These are phyloP conservation scores for Lophura nycthemera DNA, from an alignment of 2,113 vertebrate genomes.

Conservation along the genomic window DNA sequence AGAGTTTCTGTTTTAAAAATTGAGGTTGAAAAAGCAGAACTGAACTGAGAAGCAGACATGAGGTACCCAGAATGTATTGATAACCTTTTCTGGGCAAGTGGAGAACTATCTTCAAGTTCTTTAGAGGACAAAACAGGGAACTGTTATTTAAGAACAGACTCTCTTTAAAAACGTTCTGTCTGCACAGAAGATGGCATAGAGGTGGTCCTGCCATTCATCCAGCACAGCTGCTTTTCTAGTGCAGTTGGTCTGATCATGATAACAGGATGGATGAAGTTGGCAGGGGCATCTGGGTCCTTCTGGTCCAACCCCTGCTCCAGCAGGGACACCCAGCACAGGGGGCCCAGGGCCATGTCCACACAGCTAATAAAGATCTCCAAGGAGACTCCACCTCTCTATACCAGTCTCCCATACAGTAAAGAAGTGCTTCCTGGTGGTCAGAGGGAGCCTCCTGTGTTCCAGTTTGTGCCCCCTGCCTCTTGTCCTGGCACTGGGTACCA, in stretches of 20 bases:
- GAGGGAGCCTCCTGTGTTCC: neutral
- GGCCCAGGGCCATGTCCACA: neutral
- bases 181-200: neutral
- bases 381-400: neutral
- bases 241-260: neutral
- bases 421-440: neutral
- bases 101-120: neutral
- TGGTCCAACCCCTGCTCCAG: neutral
- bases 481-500: neutral
- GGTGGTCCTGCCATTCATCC: neutral
- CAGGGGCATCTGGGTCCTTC: neutral
- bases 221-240: neutral
- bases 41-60: neutral
- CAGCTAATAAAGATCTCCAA: neutral
- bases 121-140: neutral
- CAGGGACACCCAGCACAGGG: fast-evolving
- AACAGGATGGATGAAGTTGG: neutral
- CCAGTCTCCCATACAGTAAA: neutral
- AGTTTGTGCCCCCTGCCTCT: neutral
- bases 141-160: neutral
- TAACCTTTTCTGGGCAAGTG: neutral
- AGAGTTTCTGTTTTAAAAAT: neutral
- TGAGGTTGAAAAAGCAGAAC: neutral
- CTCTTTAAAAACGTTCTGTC: neutral
- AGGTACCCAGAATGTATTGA: fast-evolving